phyloP scores from a whole-genome alignment of 2,113 vertebrate genomes.

The Donacobius atricapilla region DNA sequence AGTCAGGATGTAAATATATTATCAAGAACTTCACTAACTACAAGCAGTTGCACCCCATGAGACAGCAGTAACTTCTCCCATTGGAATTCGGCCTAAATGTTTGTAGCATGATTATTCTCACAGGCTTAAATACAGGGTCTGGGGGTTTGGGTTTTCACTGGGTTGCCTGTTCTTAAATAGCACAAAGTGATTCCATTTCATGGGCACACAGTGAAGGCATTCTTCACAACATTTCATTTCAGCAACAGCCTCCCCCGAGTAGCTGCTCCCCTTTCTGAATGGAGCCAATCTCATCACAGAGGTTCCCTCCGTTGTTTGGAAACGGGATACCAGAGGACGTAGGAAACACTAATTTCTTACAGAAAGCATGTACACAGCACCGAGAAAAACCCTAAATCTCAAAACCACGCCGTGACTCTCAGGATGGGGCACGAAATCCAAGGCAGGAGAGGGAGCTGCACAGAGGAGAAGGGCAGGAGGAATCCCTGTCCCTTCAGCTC shows the following conservation, averaged over 20 bases:
- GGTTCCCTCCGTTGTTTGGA: not conserved
- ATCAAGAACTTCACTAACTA: not conserved
- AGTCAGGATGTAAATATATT: not conserved
- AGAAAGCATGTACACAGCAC: rapidly evolving
- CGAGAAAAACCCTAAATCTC: not conserved
- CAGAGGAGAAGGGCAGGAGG: not conserved
- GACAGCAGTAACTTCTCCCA: not conserved
- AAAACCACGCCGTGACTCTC: rapidly evolving
- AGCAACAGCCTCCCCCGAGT: not conserved
- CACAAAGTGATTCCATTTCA: not conserved
- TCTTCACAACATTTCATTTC: not conserved
- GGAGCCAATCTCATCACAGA: not conserved
- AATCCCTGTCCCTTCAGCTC: not conserved
- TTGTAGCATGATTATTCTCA: not conserved
- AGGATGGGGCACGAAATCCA: not conserved
- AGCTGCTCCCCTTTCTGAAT: not conserved
- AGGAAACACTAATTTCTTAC: not conserved
- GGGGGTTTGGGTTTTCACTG: not conserved
- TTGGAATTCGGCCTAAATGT: not conserved
- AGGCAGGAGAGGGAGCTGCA: not conserved
- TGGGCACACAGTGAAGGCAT: not conserved
- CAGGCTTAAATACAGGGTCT: not conserved
- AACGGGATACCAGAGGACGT: not conserved
- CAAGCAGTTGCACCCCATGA: not conserved
- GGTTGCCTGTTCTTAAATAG: not conserved